Conservation (phyloP, 2,888 invertebrate genomes). For the Eupsilia transversa region DNA sequence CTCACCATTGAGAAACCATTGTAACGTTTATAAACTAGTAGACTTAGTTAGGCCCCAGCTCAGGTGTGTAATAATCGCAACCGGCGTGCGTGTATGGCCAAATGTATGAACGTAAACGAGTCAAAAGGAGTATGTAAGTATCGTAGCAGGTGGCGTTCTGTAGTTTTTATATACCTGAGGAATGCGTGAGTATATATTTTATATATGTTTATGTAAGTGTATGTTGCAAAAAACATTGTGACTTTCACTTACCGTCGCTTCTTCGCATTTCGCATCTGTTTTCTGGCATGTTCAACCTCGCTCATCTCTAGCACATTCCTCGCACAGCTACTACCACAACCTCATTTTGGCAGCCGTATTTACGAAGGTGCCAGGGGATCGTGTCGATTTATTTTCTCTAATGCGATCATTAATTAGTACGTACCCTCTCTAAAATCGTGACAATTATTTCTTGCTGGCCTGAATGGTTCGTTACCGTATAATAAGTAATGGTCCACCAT, state of each 20-base stretch:
- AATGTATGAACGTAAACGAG: too few species aligned
- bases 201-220: too few species aligned
- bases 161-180: too few species aligned
- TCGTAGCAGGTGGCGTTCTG: too few species aligned
- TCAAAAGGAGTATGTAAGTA: too few species aligned
- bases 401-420: slow-evolving; percentile 46
- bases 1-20: too few species aligned
- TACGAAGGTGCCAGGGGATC: slow-evolving; percentile 21
- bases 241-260: background rate
- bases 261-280: background rate
- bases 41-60: too few species aligned
- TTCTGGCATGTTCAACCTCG: slow-evolving; percentile 10
- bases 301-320: slow-evolving; percentile 34
- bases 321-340: slow-evolving; percentile 3
- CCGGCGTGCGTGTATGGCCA: too few species aligned
- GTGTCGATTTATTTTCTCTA: slow-evolving; percentile 55
- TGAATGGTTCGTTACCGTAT: background rate
- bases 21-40: too few species aligned
- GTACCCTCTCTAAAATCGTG: slow-evolving; percentile 37
- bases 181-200: too few species aligned
- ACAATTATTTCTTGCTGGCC: slow-evolving; percentile 31
- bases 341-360: slow-evolving; percentile 4
- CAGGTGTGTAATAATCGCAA: too few species aligned
- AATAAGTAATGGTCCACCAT: background rate
- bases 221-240: too few species aligned